These are phyloP conservation scores for Portevinia maculata DNA, from an alignment of 2,888 invertebrate species.

Conservation along the genomic window DNA sequence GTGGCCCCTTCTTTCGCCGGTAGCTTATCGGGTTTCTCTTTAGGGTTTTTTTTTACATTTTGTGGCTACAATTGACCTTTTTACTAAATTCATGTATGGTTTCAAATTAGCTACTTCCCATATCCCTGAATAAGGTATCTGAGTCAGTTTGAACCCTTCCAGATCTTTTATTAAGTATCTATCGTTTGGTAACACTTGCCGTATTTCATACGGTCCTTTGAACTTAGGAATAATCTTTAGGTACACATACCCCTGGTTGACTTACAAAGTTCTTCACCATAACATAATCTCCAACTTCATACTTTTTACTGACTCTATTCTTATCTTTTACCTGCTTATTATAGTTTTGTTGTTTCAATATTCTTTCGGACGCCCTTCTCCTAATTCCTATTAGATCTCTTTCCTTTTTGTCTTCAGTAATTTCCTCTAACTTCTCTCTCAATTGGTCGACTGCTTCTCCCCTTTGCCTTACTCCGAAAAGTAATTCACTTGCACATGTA, in stretches of 20 bases:
- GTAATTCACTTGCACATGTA: background rate
- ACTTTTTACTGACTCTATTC: background rate
- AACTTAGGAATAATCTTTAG: background rate
- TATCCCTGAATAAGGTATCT: background rate
- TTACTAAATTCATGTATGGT: too few relatives aligned
- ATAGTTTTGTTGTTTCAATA: background rate
- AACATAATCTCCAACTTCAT: slow-evolving; percentile 6
- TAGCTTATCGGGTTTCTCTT: too few relatives aligned
- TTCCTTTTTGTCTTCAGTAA: background rate
- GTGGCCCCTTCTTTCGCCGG: too few relatives aligned
- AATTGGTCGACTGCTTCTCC: slow-evolving; percentile 1
- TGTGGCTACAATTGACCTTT: too few relatives aligned
- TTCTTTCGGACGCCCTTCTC: background rate
- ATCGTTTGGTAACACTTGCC: slow-evolving; percentile 2
- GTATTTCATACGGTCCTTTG: background rate
- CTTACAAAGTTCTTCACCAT: slow-evolving; percentile 4
- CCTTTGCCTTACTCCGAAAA: background rate
- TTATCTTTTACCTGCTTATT: background rate
- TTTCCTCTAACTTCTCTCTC: background rate
- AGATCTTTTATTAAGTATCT: background rate
- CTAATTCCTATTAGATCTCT: background rate
- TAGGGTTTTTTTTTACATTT: too few relatives aligned
- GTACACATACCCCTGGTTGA: slow-evolving; percentile 1
- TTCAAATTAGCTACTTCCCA: background rate
- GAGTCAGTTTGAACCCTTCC: background rate